These are phyloP conservation scores for Idaea biselata DNA, from an alignment of 2,888 invertebrate species.

Conservation along the genomic window DNA sequence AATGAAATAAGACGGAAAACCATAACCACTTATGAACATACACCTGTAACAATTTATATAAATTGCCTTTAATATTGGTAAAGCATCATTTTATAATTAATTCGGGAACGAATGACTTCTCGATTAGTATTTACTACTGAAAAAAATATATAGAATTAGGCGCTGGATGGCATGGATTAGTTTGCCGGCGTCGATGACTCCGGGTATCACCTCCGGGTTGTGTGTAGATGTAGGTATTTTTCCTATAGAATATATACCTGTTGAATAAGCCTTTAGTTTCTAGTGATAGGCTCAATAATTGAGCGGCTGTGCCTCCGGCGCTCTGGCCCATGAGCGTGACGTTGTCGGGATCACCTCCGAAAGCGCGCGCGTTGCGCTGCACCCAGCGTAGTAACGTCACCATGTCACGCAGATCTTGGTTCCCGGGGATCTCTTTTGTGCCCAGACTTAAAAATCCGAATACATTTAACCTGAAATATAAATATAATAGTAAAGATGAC, in stretches of 20 bases:
- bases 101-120: too few relatives aligned
- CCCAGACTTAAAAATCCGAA: constrained; percentile 48
- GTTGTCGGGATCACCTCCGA: constrained; percentile 39
- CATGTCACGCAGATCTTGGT: constrained; percentile 39
- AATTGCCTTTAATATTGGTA: too few relatives aligned
- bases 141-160: too few relatives aligned
- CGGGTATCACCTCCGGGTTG: too few relatives aligned
- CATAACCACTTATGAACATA: constrained; percentile 36
- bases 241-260: constrained; percentile 29
- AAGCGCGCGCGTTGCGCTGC: constrained; percentile 33
- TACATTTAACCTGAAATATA: constrained; percentile 26
- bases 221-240: too few relatives aligned
- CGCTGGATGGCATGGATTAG: too few relatives aligned
- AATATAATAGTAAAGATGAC: not conserved
- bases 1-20: constrained; percentile 28
- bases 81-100: too few relatives aligned
- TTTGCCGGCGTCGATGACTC: too few relatives aligned
- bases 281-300: constrained; percentile 36
- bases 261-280: constrained; percentile 35
- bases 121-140: too few relatives aligned
- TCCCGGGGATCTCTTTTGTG: constrained; percentile 40
- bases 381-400: constrained; percentile 40
- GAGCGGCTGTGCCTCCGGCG: constrained; percentile 31
- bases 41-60: constrained; percentile 26
- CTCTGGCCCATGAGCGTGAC: constrained; percentile 42